Base-by-base conservation (phyloP, 2,888 invertebrate genomes). In the Patella ulyssiponensis region DNA sequence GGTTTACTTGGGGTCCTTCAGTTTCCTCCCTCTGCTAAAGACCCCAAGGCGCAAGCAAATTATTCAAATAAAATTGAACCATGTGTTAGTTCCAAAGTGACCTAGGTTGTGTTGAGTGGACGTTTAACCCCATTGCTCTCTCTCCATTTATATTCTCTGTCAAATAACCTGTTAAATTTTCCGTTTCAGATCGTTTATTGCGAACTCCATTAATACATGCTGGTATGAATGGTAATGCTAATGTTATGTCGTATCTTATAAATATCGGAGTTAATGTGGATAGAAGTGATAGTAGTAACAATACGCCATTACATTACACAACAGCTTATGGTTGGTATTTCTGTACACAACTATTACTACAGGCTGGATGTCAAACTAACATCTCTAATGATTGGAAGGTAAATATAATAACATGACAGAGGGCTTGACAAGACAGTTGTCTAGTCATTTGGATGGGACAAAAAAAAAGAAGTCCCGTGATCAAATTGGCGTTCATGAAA, bases 311-410 rank as follows among this genome's bases (percentile, higher is more conserved):
- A 11, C 93, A 93, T 84, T 93, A 93, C 84, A 93, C 93, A 0
- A 90, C 91, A 53, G 92, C 93, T 0, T 93, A 93, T 83, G 93
- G 93, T 20, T 93, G 93, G 92, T 91, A 91, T 84, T 91, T 91
- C 81, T 90, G 90, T 73, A 83, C 92, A n/a, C 87, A 92, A 78
- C 77, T 92, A 1, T 85, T 93, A 51, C 85, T 92, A n/a, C 90
- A 92, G 75, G 83, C 84, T 3, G 87, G 85, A 3, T 92, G 91
- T 33, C 83, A 88, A 33, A 84, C 90, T 2, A 90, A 89, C 82
- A 83, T 83, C 20, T 75, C 85, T 33, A 92, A 92, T 83, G 88
- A 90, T 76, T 92, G 92, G 91, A 92, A 91, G 87, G 88, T 90
- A 79, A 76, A 71, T 51, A 11, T 44, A 9, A 33, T 33, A 33